Conservation (phyloP, 2,888 invertebrate genomes). For the Heteromyza rotundicornis region DNA sequence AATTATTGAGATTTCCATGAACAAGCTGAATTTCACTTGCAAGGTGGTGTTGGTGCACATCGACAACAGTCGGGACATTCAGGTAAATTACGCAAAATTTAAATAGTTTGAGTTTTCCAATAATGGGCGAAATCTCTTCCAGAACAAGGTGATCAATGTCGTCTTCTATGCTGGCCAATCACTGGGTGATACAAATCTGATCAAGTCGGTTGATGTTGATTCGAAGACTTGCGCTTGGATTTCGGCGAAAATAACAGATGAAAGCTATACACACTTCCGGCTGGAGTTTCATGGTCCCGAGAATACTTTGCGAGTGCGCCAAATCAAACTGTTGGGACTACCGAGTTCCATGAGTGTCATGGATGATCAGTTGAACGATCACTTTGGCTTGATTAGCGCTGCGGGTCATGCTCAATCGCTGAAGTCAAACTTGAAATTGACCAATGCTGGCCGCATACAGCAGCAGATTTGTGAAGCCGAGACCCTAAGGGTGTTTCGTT, state of each 20-base stretch:
- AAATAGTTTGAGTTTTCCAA: background rate
- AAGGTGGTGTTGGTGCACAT: slow-evolving; percentile 81
- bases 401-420: slow-evolving; percentile 17
- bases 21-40: slow-evolving; percentile 64
- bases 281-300: slow-evolving; percentile 92
- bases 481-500: slow-evolving; percentile 88
- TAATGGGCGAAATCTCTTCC: slow-evolving; percentile 20
- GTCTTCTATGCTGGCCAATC: slow-evolving; percentile 85
- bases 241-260: slow-evolving; percentile 77
- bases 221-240: slow-evolving; percentile 88
- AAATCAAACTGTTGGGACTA: slow-evolving; percentile 74
- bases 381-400: slow-evolving; percentile 16
- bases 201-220: slow-evolving; percentile 86
- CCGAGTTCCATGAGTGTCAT: slow-evolving; percentile 51
- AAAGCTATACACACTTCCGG: slow-evolving; percentile 70
- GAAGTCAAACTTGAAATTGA: slow-evolving; percentile 51
- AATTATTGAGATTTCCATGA: slow-evolving; percentile 75
- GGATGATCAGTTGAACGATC: slow-evolving; percentile 33
- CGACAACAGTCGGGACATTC: slow-evolving; percentile 92
- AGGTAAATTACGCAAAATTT: slow-evolving; percentile 66
- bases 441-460: slow-evolving; percentile 68
- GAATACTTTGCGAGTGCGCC: slow-evolving; percentile 86
- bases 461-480: slow-evolving; percentile 89
- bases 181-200: slow-evolving; percentile 79
- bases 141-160: slow-evolving; percentile 89